phyloP scores from a whole-genome alignment of 2,888 invertebrate genomes.

The Hedychridium roseum region DNA sequence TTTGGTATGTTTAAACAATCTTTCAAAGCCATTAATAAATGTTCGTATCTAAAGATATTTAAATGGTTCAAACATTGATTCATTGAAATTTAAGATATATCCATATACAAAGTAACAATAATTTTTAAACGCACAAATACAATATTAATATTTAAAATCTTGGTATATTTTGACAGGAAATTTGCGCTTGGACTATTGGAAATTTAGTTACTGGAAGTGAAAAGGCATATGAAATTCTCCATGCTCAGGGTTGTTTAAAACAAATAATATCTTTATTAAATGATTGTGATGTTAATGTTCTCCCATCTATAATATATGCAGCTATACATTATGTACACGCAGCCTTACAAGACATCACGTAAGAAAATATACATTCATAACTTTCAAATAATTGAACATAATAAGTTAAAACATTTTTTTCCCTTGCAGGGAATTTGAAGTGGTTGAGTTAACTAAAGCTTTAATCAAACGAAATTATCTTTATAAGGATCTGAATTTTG shows the following conservation, averaged over 20 bases:
- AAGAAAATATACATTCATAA: conserved; percentile 21
- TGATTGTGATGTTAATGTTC: conserved; percentile 39
- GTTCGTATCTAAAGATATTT: background rate
- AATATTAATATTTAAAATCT: background rate
- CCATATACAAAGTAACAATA: background rate
- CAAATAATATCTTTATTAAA: conserved; percentile 41
- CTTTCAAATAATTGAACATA: conserved; percentile 1
- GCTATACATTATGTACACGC: conserved; percentile 43
- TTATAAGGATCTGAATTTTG: conserved; percentile 32
- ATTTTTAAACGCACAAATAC: background rate
- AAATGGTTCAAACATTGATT: background rate
- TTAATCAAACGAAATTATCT: conserved; percentile 23
- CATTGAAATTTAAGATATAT: no score
- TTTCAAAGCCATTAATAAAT: background rate
- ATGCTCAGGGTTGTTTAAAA: conserved; percentile 53
- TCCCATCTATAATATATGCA: conserved; percentile 52
- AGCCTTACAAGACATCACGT: conserved; percentile 47
- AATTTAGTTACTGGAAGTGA: conserved; percentile 52
- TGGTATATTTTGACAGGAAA: conserved; percentile 43
- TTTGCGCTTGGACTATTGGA: conserved; percentile 58
- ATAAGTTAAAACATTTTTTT: conserved; percentile 1
- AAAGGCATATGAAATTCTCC: conserved; percentile 49
- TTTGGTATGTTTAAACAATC: background rate
- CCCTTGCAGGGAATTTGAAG: conserved; percentile 43
- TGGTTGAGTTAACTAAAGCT: conserved; percentile 36